Evolutionary conservation across 2,113 vertebrate species (phyloP), one percentile per base, ranked within the genome.

Genomic region (Megaptera novaeangliae): DNA sequence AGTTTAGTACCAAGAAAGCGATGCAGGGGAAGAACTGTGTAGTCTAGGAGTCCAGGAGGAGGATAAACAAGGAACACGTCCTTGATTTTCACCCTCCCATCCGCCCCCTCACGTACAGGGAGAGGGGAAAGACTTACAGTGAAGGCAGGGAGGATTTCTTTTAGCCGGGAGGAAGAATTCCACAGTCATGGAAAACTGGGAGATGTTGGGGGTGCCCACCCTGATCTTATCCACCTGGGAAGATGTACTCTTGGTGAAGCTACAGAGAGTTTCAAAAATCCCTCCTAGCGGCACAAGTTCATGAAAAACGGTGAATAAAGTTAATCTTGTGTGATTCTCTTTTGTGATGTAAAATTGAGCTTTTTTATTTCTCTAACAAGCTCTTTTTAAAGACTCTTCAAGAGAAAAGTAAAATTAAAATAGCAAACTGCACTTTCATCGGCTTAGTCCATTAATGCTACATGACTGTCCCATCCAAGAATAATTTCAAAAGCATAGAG

Each of bases 101-200:
- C 61, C 59, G 4, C 61, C 12, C 49, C 77, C 77, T 25, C 77
- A 0, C 3, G 14, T 9, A 27, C 34, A 5, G 7, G 25, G 49
- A 36, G 52, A 55, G 63, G 15, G 20, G 41, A 52, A 29, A n/a
- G 46, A 36, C 18, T 36, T 57, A 57, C 55, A 57, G 18, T 0
- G 11, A 36, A 61, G 31, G 9, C 29, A 3, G 7, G 0, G 4
- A 13, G 34, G 74, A 31, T 25, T 34, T 7, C 55, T 34, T 6
- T n/a, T 6, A 49, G 36, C 39, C 31, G 1, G 20, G 14, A 91
- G 52, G 4, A 23, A n/a, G 88, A 86, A 34, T 5, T 23, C 78
- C 41, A 15, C 55, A 1, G 0, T 52, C 49, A 2, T 31, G 23
- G 14, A 17, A 5, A 6, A 12, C 61, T 12, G 7, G 18, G 46